Evolutionary conservation across 2,888 invertebrate genomes (phyloP), one percentile per base, ranked within the genome.

Genomic region (Arrhopalites spinosus): DNA sequence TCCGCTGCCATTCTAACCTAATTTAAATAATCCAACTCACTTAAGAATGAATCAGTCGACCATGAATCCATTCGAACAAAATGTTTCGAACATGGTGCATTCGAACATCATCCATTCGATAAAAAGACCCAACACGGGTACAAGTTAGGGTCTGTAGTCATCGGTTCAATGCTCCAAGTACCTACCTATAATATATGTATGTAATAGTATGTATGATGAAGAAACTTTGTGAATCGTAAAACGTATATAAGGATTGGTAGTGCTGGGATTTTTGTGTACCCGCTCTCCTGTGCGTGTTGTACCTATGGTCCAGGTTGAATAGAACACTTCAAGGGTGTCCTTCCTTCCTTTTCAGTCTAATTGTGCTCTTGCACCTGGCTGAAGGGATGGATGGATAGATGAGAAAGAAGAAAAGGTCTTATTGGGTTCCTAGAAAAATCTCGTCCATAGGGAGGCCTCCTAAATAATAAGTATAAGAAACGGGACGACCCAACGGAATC

Each of bases 381-480:
- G 27, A 61, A 72, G 72, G 72, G 63, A 72, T 64, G 72, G 72
- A 72, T 74, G 61, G 59, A 68, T 53, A 59, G 74, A 74, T 66
- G 74, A 56, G 56, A 74, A 74, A 74, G 75, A 70, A 45, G 64
- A 69, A 71, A 76, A 75, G 75, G 67, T 64, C 64, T 67, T 72
- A 71, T 76, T 73, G 76, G 68, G 76, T 76, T 76, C 68, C 68
- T 67, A 67, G 76, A 76, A 73, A 76, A 76, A 76, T 75, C 75
- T 69, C 69, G 64, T 61, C 70, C 63, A 64, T 70, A 63, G 70
- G 75, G 75, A 70, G 63, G 70, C 68, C 56, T 74, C 74, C 68
- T 74, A 30, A 36, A 61, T 70, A 63, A 61, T 64, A 47, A 69
- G 50, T 64, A 63, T 30, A 50, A 61, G 72, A 36, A 63, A 64